These are phyloP conservation scores for Sphaeridia pumilis DNA, from an alignment of 2,888 invertebrate genomes.

Conservation along the genomic window DNA sequence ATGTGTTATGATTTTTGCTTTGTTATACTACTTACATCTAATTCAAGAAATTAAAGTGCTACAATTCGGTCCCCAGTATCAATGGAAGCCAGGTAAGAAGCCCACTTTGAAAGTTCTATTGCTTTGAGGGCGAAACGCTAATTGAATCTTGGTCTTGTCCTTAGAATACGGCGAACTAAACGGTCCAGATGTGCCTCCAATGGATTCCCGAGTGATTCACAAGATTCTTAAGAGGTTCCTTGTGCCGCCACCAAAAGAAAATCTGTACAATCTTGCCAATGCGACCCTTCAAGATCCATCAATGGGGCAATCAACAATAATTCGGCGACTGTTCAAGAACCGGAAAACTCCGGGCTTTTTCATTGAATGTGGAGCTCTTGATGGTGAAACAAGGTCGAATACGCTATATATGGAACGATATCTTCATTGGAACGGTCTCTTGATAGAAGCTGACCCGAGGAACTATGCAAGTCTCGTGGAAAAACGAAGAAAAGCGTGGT, in stretches of 20 bases:
- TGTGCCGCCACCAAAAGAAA: constrained; percentile 10
- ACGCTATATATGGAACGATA: constrained; percentile 44
- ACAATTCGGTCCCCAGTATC: constrained; percentile 23
- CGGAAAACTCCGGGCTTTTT: constrained; percentile 44
- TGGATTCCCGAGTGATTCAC: constrained; percentile 18
- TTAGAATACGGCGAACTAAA: constrained; percentile 30
- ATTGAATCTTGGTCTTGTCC: no score
- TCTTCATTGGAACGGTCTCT: constrained; percentile 44
- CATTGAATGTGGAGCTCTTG: constrained; percentile 47
- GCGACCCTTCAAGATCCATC: constrained; percentile 38
- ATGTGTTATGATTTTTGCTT: constrained; percentile 9
- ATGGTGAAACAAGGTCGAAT: constrained; percentile 47
- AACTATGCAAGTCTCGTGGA: constrained; percentile 42
- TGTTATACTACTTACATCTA: constrained; percentile 28
- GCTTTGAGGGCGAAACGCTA: no score
- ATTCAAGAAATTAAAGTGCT: constrained; percentile 17
- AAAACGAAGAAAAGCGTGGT: constrained; percentile 43
- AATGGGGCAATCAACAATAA: constrained; percentile 41
- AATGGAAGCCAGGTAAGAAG: constrained; percentile 28
- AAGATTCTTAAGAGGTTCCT: constrained; percentile 19
- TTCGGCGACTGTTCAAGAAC: constrained; percentile 39
- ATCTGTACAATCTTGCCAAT: constrained; percentile 20
- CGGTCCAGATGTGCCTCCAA: constrained; percentile 25
- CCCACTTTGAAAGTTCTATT: background rate
- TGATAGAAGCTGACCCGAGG: constrained; percentile 46